A percentile compares a stretch with the other conserved stretches of the same genome.
These are phyloP conservation scores for Metaphire vulgaris DNA, from an alignment of 1,140 invertebrate species.

Conservation along the genomic window DNA sequence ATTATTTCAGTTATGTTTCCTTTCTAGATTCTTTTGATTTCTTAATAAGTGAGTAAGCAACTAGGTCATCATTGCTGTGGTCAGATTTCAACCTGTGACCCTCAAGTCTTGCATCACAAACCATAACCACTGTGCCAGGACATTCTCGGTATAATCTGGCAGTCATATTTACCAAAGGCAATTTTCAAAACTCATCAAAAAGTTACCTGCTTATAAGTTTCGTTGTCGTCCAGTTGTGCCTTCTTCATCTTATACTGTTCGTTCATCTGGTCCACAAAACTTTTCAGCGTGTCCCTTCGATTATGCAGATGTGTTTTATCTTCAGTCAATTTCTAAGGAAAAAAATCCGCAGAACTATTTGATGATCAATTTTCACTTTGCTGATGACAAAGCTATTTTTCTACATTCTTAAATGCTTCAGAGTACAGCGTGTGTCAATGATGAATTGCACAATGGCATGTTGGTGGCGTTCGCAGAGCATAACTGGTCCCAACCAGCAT, in stretches of 20 bases:
- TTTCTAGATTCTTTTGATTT: no score
- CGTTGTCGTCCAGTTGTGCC: slow-evolving; percentile 62
- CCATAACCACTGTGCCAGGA: no score
- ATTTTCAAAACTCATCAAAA: no score
- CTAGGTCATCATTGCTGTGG: no score
- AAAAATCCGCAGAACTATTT: no score
- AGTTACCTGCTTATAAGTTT: slow-evolving; percentile 57
- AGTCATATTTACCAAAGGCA: no score
- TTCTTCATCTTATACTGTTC: slow-evolving; percentile 53
- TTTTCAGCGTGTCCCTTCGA: slow-evolving; percentile 44
- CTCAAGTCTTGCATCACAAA: no score
- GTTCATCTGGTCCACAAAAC: slow-evolving; percentile 47
- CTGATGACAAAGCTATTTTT: neutral
- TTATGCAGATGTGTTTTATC: slow-evolving; percentile 48
- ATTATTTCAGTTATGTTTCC: no score
- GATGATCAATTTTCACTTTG: slow-evolving; percentile 6
- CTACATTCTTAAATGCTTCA: neutral
- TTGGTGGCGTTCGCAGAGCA: neutral
- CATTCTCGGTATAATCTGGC: no score
- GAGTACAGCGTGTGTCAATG: neutral
- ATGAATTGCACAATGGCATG: no score
- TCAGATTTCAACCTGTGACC: no score
- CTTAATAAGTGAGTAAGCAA: no score
- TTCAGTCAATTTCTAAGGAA: slow-evolving; percentile 48
- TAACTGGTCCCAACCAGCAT: neutral